phyloP scores from a whole-genome alignment of 2,113 vertebrate genomes.

The Craseonycteris thonglongyai region DNA sequence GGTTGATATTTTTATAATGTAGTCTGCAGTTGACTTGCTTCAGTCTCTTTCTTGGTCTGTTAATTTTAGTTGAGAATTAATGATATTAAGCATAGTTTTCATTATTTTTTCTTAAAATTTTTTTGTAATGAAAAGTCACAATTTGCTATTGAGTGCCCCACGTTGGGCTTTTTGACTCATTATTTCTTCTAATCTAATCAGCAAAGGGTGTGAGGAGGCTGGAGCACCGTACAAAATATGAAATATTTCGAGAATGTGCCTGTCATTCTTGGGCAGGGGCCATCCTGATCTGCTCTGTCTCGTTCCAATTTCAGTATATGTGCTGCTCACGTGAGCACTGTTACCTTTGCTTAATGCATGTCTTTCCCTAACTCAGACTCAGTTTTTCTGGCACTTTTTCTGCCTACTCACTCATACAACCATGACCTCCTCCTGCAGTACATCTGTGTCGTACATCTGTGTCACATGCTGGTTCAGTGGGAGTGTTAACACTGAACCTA shows the following conservation, averaged over 20 bases:
- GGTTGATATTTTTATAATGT: slow-evolving; percentile 3
- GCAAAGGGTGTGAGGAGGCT: too few species aligned
- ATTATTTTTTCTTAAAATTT: background rate
- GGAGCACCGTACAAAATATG: too few species aligned
- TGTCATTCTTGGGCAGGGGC: too few species aligned
- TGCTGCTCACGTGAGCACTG: too few species aligned
- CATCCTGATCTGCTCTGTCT: too few species aligned
- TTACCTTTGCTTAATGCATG: background rate
- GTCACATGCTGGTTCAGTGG: too few species aligned
- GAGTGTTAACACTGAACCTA: background rate
- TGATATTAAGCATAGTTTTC: slow-evolving; percentile 19
- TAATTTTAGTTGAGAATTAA: slow-evolving; percentile 25
- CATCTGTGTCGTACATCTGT: background rate
- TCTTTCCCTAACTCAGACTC: background rate
- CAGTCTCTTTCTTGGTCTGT: background rate
- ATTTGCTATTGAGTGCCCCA: too few species aligned
- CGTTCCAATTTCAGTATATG: too few species aligned
- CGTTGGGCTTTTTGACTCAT: too few species aligned
- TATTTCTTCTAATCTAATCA: too few species aligned
- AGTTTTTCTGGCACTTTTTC: slow-evolving; percentile 7
- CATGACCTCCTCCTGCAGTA: background rate
- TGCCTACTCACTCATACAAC: background rate
- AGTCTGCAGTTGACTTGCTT: background rate
- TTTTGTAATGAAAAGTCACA: too few species aligned
- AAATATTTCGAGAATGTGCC: too few species aligned